Percentiles rank a stretch among this genome's conserved stretches.
Conservation (phyloP, 2,888 invertebrate species). For the Incurvaria masculella region DNA sequence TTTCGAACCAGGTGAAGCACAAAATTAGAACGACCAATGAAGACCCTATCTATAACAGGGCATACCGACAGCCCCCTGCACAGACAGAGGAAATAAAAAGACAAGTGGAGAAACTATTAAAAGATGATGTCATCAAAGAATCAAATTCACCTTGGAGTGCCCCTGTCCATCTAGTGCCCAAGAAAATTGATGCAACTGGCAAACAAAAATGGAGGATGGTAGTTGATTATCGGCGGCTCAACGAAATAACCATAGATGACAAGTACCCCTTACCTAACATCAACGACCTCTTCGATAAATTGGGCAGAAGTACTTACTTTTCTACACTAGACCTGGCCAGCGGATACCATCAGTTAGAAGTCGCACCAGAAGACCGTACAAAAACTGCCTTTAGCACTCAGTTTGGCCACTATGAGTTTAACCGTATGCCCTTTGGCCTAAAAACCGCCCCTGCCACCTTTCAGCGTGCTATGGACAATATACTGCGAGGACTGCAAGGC, state of each 20-base stretch:
- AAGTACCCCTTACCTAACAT: slow-evolving; percentile 9
- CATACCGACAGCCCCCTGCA: slow-evolving; percentile 11
- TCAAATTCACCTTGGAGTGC: slow-evolving; percentile 17
- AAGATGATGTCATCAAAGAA: slow-evolving; percentile 13
- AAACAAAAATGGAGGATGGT: slow-evolving; percentile 13
- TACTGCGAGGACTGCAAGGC: slow-evolving; percentile 17
- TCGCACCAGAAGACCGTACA: slow-evolving; percentile 19
- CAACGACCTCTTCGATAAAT: slow-evolving; percentile 15
- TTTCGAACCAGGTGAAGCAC: background rate
- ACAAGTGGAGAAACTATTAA: slow-evolving; percentile 15
- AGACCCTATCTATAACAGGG: slow-evolving; percentile 14
- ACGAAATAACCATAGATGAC: slow-evolving; percentile 2
- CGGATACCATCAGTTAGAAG: slow-evolving; percentile 15
- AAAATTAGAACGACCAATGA: slow-evolving; percentile 9
- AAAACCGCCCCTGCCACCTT: slow-evolving; percentile 31
- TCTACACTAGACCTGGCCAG: slow-evolving; percentile 16
- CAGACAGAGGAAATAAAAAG: slow-evolving; percentile 13
- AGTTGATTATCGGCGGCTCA: background rate
- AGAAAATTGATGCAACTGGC: slow-evolving; percentile 15
- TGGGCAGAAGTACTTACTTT: slow-evolving; percentile 17
- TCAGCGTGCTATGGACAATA: slow-evolving; percentile 24
- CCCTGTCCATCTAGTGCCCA: slow-evolving; percentile 19
- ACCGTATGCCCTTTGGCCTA: slow-evolving; percentile 27
- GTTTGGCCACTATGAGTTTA: slow-evolving; percentile 25
- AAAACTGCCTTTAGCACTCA: slow-evolving; percentile 29